These are phyloP conservation scores for Crotalus tigris DNA, from an alignment of 2,113 vertebrate genomes.

Conservation along the genomic window DNA sequence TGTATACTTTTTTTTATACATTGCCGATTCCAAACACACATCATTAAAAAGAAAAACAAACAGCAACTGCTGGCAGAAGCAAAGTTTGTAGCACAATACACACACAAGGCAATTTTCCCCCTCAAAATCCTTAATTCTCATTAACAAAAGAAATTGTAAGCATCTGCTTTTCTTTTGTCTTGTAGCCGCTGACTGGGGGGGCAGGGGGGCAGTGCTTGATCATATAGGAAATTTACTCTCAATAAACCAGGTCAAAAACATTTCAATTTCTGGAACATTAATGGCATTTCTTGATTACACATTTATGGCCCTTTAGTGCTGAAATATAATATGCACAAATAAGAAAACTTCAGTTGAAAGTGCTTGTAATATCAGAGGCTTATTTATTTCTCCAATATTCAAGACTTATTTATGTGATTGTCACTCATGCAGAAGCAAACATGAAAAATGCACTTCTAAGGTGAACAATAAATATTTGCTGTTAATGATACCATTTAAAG, in stretches of 20 bases:
- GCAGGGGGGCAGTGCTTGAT: background rate
- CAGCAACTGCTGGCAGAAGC: background rate
- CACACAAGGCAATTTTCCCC: background rate
- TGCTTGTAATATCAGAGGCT: background rate
- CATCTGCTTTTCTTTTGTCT: background rate
- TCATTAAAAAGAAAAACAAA: background rate
- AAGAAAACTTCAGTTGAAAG: background rate
- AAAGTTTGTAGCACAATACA: background rate
- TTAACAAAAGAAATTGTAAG: constrained; percentile 5
- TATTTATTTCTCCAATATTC: background rate
- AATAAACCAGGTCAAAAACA: background rate
- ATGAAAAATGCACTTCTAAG: background rate
- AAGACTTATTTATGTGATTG: background rate
- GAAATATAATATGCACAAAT: background rate
- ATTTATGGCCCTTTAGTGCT: background rate
- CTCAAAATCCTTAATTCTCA: background rate
- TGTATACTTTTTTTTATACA: constrained; percentile 11
- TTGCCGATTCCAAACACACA: constrained; percentile 8
- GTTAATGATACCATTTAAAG: background rate
- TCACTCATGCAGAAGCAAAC: background rate
- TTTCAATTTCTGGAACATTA: background rate
- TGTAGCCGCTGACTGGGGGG: background rate
- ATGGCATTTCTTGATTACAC: background rate
- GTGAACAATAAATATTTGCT: background rate
- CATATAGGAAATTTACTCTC: background rate